Evolutionary conservation across 2,113 vertebrate species (phyloP).

Genomic region (Herpailurus yagouaroundi): DNA sequence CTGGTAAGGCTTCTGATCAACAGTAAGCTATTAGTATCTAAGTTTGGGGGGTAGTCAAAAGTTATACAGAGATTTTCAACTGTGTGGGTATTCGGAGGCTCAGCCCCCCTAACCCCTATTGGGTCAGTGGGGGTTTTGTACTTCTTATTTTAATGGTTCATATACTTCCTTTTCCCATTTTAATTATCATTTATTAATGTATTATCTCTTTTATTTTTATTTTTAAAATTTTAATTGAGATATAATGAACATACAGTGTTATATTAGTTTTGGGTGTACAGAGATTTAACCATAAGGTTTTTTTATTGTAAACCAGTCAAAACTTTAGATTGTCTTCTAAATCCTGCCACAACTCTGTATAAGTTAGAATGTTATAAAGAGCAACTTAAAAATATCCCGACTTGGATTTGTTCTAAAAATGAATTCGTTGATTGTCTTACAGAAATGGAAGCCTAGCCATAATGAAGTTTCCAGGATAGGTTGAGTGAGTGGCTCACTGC

Average conservation of each 20-base stretch:
- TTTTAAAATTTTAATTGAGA: neutral
- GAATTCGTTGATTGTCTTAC: neutral
- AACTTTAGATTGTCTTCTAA: neutral
- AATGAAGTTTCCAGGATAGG: neutral
- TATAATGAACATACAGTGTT: neutral
- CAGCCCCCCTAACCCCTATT: neutral
- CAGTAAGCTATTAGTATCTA: neutral
- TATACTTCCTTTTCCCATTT: neutral
- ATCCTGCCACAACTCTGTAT: neutral
- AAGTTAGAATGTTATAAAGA: neutral
- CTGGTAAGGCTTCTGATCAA: neutral
- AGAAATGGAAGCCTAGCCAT: neutral
- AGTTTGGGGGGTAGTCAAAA: neutral
- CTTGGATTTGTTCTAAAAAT: neutral
- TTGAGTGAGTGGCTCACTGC: neutral
- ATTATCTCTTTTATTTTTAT: neutral
- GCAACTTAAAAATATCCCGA: neutral
- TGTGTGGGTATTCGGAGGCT: neutral
- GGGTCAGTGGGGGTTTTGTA: neutral
- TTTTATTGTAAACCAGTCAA: neutral
- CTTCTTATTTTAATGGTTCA: neutral
- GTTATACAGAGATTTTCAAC: neutral
- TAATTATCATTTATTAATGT: neutral
- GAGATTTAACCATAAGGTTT: neutral
- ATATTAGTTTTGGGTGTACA: neutral